phyloP scores from a whole-genome alignment of 92 coral and sea anemone species.

The Parazoanthus atlanticus region DNA sequence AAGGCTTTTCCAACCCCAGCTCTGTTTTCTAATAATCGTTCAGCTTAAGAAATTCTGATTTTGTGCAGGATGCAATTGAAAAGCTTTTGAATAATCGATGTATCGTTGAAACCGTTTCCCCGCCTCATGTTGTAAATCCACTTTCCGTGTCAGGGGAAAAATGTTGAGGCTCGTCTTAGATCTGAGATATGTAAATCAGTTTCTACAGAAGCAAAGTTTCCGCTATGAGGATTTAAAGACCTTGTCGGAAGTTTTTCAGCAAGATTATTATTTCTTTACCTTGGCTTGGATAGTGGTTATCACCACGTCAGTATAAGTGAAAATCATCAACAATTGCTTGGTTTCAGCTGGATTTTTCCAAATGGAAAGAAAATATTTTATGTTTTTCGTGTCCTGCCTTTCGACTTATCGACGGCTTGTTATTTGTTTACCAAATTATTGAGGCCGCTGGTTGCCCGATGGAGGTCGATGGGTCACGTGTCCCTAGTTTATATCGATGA shows the following conservation, averaged over 20 bases:
- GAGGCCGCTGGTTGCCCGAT: conserved; percentile 28
- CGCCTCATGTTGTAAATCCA: conserved; percentile 63
- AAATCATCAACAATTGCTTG: conserved; percentile 52
- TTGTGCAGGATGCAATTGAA: conserved; percentile 49
- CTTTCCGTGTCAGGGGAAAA: conserved; percentile 59
- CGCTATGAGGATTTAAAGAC: conserved; percentile 52
- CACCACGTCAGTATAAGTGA: conserved; percentile 51
- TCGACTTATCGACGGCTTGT: background rate
- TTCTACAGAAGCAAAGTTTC: conserved; percentile 34
- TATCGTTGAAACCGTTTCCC: conserved; percentile 22
- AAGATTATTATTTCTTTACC: conserved; percentile 34
- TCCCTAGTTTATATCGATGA: conserved; percentile 55
- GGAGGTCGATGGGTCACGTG: conserved; percentile 50
- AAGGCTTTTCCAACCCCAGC: conserved; percentile 45
- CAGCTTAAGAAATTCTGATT: conserved; percentile 44
- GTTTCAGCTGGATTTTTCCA: conserved; percentile 38
- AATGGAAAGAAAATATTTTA: background rate
- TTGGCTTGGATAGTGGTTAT: conserved; percentile 54
- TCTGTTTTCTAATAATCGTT: conserved; percentile 42
- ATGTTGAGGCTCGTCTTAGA: conserved; percentile 49
- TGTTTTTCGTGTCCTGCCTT: conserved; percentile 53
- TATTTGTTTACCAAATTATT: too few species aligned
- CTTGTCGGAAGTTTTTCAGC: conserved; percentile 42
- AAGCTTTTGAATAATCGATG: conserved; percentile 41
- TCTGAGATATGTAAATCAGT: conserved; percentile 49